phyloP scores from a whole-genome alignment of 2,888 invertebrate genomes.

The Margaritifera margaritifera region DNA sequence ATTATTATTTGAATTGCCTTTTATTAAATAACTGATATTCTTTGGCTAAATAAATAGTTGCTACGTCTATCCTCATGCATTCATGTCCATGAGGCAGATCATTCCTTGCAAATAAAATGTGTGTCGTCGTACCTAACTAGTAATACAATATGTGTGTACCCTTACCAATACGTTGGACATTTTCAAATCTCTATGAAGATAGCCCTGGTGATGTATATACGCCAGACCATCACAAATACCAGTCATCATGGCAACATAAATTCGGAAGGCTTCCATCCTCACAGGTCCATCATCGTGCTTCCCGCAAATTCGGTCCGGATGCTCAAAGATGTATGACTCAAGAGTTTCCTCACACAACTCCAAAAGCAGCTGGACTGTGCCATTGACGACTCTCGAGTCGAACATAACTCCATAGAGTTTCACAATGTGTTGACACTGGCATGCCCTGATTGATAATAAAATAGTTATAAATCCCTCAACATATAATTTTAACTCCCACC shows the following conservation, averaged over 20 bases:
- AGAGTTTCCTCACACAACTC: slow-evolving; percentile 39
- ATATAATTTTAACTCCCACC: no score
- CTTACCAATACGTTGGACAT: slow-evolving; percentile 64
- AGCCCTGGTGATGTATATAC: slow-evolving; percentile 53
- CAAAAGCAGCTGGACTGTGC: slow-evolving; percentile 21
- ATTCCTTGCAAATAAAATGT: no score
- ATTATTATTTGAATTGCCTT: no score
- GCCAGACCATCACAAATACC: slow-evolving; percentile 52
- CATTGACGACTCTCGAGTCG: slow-evolving; percentile 4
- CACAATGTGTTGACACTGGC: slow-evolving; percentile 58
- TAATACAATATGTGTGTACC: neutral
- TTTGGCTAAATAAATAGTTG: no score
- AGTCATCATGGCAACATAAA: slow-evolving; percentile 43
- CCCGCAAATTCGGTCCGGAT: slow-evolving; percentile 14
- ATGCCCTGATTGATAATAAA: slow-evolving; percentile 37
- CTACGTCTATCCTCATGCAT: no score
- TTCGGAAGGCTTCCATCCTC: slow-evolving; percentile 40
- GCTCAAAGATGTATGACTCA: slow-evolving; percentile 19
- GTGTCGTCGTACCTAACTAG: no score
- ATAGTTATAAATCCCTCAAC: no score
- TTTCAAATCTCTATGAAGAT: slow-evolving; percentile 66
- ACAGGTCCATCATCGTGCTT: slow-evolving; percentile 1
- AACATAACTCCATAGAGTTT: slow-evolving; percentile 53
- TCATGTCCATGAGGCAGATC: no score
- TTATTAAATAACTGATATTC: no score